Evolutionary conservation across 2,888 invertebrate genomes (phyloP).

Genomic region (Hydroisotoma schaefferi): DNA sequence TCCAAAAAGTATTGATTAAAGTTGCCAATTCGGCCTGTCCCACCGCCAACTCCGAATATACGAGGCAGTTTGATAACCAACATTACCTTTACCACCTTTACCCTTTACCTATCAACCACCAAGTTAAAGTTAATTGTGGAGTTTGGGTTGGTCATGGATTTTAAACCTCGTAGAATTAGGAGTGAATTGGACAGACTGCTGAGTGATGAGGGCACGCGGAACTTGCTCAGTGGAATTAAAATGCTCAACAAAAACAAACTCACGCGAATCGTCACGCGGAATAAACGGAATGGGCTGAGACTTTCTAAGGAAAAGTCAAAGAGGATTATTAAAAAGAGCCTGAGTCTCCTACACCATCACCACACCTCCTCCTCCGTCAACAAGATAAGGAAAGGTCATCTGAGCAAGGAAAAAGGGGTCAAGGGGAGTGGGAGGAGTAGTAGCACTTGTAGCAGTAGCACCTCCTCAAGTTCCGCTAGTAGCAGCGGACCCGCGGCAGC

Average conservation of each 20-base stretch:
- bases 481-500: not conserved
- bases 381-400: not conserved
- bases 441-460: not conserved
- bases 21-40: too few species aligned
- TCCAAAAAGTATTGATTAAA: too few species aligned
- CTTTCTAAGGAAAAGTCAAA: conserved; percentile 2
- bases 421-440: not conserved
- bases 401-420: not conserved
- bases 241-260: conserved; percentile 52
- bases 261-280: conserved; percentile 19
- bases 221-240: conserved; percentile 77
- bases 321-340: conserved; percentile 8
- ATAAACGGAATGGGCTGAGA: not conserved
- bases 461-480: not conserved
- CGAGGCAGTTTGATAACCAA: conserved; percentile 7
- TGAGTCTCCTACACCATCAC: conserved; percentile 3
- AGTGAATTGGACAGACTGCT: conserved; percentile 71
- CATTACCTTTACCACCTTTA: not conserved
- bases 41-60: conserved; percentile 10
- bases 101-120: too few species aligned
- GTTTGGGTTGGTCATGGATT: conserved; percentile 10
- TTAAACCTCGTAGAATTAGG: conserved; percentile 11
- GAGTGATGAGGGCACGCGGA: conserved; percentile 81
- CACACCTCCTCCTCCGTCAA: not conserved
- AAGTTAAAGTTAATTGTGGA: not conserved